These are phyloP conservation scores for Sicus ferrugineus DNA, from an alignment of 2,888 invertebrate genomes.

Conservation along the genomic window DNA sequence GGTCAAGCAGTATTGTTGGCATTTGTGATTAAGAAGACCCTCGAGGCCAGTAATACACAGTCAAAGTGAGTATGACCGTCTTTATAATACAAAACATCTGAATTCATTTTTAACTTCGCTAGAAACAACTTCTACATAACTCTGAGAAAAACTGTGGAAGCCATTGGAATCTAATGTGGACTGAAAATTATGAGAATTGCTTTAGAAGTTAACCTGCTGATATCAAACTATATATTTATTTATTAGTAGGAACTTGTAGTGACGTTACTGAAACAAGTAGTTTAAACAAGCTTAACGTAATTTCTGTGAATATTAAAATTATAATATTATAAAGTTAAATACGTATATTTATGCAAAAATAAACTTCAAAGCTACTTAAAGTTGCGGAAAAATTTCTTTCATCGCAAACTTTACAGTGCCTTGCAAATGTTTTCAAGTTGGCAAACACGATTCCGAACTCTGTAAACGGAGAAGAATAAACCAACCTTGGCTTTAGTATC, in stretches of 20 bases:
- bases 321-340: neutral
- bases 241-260: too few species aligned
- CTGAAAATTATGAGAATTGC: too few species aligned
- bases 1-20: constrained; percentile 44
- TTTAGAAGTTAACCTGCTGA: too few species aligned
- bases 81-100: neutral
- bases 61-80: constrained; percentile 40
- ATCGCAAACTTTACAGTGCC: too few species aligned
- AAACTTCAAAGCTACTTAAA: neutral
- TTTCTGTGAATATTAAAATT: neutral
- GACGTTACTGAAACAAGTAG: too few species aligned
- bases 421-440: neutral
- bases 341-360: neutral
- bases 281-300: neutral
- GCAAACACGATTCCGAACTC: neutral
- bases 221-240: too few species aligned
- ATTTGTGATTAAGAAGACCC: constrained; percentile 41
- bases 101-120: constrained; percentile 1
- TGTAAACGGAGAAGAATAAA: too few species aligned
- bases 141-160: constrained; percentile 22
- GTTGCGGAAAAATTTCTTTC: too few species aligned
- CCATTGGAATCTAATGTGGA: constrained; percentile 39
- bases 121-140: constrained; percentile 37
- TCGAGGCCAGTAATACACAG: constrained; percentile 38
- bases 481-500: too few species aligned